Evolutionary conservation across 2,113 vertebrate genomes (phyloP).

Genomic region (Psittacus erithacus): DNA sequence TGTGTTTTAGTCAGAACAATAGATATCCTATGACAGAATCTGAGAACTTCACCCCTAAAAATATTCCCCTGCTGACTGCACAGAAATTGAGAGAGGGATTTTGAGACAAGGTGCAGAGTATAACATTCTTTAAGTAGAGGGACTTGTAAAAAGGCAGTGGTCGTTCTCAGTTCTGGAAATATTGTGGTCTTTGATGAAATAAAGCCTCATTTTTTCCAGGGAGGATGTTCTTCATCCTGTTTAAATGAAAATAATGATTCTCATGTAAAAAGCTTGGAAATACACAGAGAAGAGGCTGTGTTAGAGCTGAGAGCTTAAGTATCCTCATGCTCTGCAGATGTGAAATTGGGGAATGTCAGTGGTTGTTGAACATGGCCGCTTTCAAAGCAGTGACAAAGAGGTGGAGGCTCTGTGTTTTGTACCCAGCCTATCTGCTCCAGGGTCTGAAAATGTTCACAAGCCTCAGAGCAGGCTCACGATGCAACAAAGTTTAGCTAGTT

Average conservation of each 20-base stretch:
- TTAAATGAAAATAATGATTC: background rate
- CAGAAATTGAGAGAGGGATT: background rate
- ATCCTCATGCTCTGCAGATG: background rate
- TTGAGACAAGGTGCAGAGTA: background rate
- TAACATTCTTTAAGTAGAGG: background rate
- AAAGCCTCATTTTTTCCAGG: background rate
- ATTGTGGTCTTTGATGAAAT: background rate
- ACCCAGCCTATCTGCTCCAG: background rate
- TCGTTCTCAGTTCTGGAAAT: background rate
- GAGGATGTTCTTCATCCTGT: background rate
- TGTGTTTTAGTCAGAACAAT: background rate
- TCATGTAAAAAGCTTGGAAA: background rate
- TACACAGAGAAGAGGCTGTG: background rate
- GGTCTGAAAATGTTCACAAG: conserved; percentile 27
- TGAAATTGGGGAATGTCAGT: background rate
- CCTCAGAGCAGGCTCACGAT: background rate
- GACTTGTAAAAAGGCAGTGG: background rate
- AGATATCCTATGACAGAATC: background rate
- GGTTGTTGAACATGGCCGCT: background rate
- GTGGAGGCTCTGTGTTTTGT: background rate
- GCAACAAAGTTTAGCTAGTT: conserved; percentile 26
- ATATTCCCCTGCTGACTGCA: background rate
- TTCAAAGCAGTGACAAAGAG: background rate
- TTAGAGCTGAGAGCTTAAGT: background rate
- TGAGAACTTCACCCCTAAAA: background rate